Evolutionary conservation across 2,888 invertebrate species (phyloP).

Genomic region (Sympetrum striolatum): DNA sequence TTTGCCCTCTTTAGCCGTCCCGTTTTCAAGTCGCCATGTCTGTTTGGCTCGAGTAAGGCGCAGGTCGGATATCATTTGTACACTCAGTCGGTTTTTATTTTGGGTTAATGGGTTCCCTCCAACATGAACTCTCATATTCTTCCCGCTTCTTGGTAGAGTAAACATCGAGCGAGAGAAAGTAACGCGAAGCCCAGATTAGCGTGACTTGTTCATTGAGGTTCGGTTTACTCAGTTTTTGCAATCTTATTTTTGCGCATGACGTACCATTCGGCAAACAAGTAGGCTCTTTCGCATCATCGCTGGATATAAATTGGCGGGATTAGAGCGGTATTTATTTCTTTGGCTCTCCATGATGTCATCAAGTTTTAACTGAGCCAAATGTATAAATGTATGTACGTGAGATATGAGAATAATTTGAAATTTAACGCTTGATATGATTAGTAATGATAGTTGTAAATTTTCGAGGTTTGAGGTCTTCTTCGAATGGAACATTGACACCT

Average conservation of each 20-base stretch:
- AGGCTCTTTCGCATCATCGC: background rate
- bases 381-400: no score
- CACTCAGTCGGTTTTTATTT: background rate
- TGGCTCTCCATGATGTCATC: no score
- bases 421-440: no score
- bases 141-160: background rate
- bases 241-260: background rate
- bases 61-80: background rate
- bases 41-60: background rate
- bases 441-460: no score
- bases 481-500: no score
- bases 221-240: background rate
- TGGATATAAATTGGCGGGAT: background rate
- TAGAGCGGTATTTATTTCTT: no score
- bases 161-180: background rate
- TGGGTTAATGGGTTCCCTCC: background rate
- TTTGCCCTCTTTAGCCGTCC: background rate
- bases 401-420: no score
- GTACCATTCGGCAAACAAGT: background rate
- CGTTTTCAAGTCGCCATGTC: background rate
- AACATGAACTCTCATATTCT: background rate
- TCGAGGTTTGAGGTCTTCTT: no score
- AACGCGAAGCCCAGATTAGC: background rate
- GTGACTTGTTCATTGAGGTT: background rate
- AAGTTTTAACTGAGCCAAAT: no score